A percentile compares a stretch with the other conserved stretches of the same genome.
phyloP scores from a whole-genome alignment of 2,113 vertebrate species.

The Melanotaenia duboulayi region DNA sequence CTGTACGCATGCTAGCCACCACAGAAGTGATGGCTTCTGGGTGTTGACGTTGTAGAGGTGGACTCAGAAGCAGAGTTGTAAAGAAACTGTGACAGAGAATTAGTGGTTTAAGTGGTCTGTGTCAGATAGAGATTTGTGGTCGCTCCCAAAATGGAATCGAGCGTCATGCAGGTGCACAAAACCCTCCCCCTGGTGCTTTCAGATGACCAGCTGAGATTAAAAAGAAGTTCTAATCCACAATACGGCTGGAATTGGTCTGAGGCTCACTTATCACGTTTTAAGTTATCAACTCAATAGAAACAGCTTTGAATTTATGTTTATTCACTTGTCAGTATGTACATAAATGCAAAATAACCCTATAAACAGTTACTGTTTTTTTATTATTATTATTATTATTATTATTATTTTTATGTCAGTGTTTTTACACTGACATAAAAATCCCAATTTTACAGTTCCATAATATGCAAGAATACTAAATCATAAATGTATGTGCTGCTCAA shows the following conservation, averaged over 20 bases:
- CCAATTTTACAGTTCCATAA: not conserved
- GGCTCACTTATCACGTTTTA: not conserved
- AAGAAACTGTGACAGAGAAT: constrained; percentile 57
- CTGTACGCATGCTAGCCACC: constrained; percentile 55
- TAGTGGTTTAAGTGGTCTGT: constrained; percentile 63
- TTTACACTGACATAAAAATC: no score
- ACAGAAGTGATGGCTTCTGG: constrained; percentile 57
- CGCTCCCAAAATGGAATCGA: constrained; percentile 61
- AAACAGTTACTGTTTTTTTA: no score
- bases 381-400: not conserved
- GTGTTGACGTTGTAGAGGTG: constrained; percentile 53
- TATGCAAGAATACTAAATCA: constrained; percentile 9
- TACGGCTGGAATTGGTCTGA: constrained; percentile 19
- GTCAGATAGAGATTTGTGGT: constrained; percentile 69
- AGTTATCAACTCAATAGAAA: constrained; percentile 4
- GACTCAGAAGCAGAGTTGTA: constrained; percentile 60
- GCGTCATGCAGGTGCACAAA: constrained; percentile 30
- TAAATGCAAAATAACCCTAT: not conserved
- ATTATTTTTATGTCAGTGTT: not conserved
- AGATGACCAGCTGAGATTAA: not conserved
- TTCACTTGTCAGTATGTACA: not conserved
- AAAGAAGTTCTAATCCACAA: not conserved
- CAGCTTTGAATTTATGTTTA: not conserved
- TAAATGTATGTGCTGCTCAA: constrained; percentile 21
- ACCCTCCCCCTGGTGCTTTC: not conserved